Evolutionary conservation across 2,797 vertebrate species (phyloP).

Genomic region (Diplodus puntazzo): DNA sequence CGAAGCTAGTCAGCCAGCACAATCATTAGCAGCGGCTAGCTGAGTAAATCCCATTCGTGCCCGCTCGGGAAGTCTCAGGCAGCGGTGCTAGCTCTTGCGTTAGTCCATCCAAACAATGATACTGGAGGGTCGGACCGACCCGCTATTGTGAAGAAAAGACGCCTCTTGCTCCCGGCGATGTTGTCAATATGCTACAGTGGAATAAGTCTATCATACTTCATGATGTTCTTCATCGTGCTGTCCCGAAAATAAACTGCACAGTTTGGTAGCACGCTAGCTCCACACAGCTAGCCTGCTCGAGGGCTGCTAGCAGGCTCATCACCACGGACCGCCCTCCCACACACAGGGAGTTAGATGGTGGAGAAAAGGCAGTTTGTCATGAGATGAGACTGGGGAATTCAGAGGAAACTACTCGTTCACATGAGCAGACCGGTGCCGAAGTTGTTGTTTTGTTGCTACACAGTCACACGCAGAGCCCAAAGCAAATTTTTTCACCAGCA

Average conservation of each 20-base stretch:
- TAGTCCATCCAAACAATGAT: constrained; percentile 69
- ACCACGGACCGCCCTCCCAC: constrained; percentile 70
- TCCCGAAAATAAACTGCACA: constrained; percentile 58
- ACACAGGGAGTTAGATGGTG: constrained; percentile 17
- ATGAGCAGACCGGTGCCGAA: not conserved
- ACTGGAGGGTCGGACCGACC: constrained; percentile 29
- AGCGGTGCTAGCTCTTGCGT: constrained; percentile 58
- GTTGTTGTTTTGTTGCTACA: not conserved
- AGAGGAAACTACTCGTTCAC: constrained; percentile 22
- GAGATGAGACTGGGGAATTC: constrained; percentile 30
- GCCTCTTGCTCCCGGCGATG: constrained; percentile 52
- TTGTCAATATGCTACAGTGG: constrained; percentile 35
- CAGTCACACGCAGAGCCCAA: constrained; percentile 27
- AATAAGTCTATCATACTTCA: constrained; percentile 41
- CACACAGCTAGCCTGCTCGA: constrained; percentile 55
- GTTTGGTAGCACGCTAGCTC: constrained; percentile 69
- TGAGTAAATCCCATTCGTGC: constrained; percentile 68
- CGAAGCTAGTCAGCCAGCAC: constrained; percentile 69
- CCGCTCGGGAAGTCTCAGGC: constrained; percentile 60
- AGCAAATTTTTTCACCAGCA: constrained; percentile 2
- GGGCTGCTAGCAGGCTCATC: constrained; percentile 63
- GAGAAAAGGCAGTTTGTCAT: constrained; percentile 35
- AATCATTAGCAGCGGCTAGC: constrained; percentile 73
- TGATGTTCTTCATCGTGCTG: constrained; percentile 65
- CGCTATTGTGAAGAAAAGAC: constrained; percentile 13